Conservation (phyloP, 2,888 invertebrate genomes). For the Nymphalis c-album region DNA sequence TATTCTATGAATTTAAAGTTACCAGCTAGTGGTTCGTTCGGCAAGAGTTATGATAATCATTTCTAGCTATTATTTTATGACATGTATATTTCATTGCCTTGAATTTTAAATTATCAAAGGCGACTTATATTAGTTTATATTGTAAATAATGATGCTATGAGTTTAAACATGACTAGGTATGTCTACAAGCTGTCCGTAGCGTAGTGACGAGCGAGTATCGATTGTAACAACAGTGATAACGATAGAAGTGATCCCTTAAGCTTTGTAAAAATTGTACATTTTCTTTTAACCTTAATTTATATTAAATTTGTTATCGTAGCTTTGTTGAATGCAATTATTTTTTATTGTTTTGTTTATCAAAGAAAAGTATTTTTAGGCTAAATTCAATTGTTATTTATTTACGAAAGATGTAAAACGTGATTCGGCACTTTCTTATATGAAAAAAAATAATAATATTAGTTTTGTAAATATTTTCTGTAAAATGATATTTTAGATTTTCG, state of each 20-base stretch:
- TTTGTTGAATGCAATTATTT: slow-evolving; percentile 82
- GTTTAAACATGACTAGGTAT: slow-evolving; percentile 38
- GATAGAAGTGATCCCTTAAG: slow-evolving; percentile 73
- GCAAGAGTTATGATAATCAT: slow-evolving; percentile 40
- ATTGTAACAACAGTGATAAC: slow-evolving; percentile 68
- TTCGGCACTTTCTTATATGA: slow-evolving; percentile 60
- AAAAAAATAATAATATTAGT: slow-evolving; percentile 46
- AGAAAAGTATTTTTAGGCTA: slow-evolving; percentile 79
- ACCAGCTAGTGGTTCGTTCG: slow-evolving; percentile 62
- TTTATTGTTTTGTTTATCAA: slow-evolving; percentile 81
- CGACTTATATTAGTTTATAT: slow-evolving; percentile 39
- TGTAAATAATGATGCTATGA: slow-evolving; percentile 56
- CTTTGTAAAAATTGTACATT: slow-evolving; percentile 80
- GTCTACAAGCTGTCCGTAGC: slow-evolving; percentile 15
- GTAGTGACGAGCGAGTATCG: slow-evolving; percentile 48
- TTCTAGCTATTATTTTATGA: slow-evolving; percentile 21
- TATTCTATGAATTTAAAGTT: slow-evolving; percentile 59
- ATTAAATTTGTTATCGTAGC: slow-evolving; percentile 81
- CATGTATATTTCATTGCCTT: slow-evolving; percentile 33
- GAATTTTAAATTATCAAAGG: slow-evolving; percentile 37
- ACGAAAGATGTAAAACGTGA: slow-evolving; percentile 76
- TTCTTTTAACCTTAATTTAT: slow-evolving; percentile 79
- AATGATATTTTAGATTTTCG: slow-evolving; percentile 67
- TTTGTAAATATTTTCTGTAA: slow-evolving; percentile 72
- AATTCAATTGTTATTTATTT: slow-evolving; percentile 82